A percentile compares a stretch with the other conserved stretches of the same genome.
Evolutionary conservation across 2,797 vertebrate genomes (phyloP).

Genomic region (Brachymystax lenok): DNA sequence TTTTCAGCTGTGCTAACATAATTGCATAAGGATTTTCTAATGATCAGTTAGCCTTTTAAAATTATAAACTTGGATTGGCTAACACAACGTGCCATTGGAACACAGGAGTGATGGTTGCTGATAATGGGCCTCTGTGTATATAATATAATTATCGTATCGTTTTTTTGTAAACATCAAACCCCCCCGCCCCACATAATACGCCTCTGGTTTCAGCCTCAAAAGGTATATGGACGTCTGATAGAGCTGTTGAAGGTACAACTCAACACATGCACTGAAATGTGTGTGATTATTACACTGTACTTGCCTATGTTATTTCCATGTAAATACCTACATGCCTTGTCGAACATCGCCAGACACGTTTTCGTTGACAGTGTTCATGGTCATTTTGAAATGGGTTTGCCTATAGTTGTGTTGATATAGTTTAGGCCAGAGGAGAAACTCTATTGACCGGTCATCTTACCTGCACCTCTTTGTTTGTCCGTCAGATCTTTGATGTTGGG

Average conservation of each 20-base stretch:
- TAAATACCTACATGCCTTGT: neutral
- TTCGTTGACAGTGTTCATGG: neutral
- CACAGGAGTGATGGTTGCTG: too few species aligned
- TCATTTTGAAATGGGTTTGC: neutral
- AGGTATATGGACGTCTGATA: neutral
- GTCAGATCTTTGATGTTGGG: constrained; percentile 94
- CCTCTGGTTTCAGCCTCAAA: neutral
- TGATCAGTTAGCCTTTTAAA: too few species aligned
- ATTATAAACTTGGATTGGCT: too few species aligned
- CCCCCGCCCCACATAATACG: neutral
- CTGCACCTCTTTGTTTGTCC: constrained; percentile 8
- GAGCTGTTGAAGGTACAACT: neutral
- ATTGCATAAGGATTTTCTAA: too few species aligned
- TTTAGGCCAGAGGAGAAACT: neutral
- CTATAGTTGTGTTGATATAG: neutral
- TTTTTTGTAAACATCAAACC: neutral
- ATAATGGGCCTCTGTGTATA: too few species aligned
- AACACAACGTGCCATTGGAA: too few species aligned
- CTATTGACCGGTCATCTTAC: neutral
- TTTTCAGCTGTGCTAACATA: too few species aligned
- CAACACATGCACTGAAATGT: neutral
- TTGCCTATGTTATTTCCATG: neutral
- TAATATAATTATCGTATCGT: too few species aligned
- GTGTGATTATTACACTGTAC: neutral
- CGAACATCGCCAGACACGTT: neutral